Evolutionary conservation across 2,113 vertebrate genomes (phyloP), one percentile per base, ranked within the genome.

Genomic region (Propithecus coquereli): DNA sequence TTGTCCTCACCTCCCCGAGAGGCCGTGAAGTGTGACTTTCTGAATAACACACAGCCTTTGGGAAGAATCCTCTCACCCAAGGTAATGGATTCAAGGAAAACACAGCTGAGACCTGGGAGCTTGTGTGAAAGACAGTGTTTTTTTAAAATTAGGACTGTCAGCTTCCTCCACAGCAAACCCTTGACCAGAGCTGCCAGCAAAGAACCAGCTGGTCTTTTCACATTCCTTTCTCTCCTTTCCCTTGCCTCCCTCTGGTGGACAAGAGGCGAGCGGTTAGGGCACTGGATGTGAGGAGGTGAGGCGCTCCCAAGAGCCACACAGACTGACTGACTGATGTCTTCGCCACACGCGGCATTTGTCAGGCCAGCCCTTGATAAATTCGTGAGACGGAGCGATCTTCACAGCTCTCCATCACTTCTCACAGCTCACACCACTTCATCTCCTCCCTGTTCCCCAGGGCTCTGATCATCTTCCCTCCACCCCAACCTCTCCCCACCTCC

Each of bases 191-290:
- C 80, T 52, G 76, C 80, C 76, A 63, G 83, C 81, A 40, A 88
- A 92, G 54, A 95, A 40, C 77, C 91, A 81, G 86, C 63, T 43
- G 70, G 87, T 59, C 63, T 34, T 61, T 2, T 8, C 27, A 34
- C 50, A 54, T 18, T 94, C 73, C 50, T 37, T 74, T 79, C 68
- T 94, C 57, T 95, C 84, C 87, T 92, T 94, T 84, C 90, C 80
- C 87, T 79, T 96, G 90, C 96, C 94, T 97, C 97, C 96, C 97
- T 97, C 97, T 97, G 90, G 97, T 96, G 97, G 96, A 92, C 87
- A 95, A 95, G 84, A 52, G 61, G 61, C 80, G 30, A 50, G 83
- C 22, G 68, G 59, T 93, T 34, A 77, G 43, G 20, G 85, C 73
- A 25, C 3, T 6, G 23, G 77, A 6, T 9, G 0, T 1, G 40